A percentile compares a stretch with the other conserved stretches of the same genome.
phyloP scores from a whole-genome alignment of 2,113 vertebrate genomes.

The Oryzias melastigma region DNA sequence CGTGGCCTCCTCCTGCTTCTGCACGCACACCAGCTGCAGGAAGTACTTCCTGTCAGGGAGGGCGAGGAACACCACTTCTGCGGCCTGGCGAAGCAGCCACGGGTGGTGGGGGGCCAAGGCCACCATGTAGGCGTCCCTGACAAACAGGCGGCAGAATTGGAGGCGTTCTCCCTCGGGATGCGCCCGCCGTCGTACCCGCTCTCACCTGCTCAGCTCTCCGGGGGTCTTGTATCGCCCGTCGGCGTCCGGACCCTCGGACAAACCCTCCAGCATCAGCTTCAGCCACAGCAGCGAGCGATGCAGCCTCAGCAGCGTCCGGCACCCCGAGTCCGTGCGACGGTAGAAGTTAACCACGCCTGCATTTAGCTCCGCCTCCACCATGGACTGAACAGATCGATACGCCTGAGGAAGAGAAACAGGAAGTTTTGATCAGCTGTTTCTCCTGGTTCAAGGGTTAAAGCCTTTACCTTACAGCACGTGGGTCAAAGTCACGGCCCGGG shows the following conservation, averaged over 20 bases:
- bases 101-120: constrained; percentile 80
- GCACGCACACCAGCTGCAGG: constrained; percentile 74
- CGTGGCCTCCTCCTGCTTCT: constrained; percentile 47
- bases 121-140: constrained; percentile 76
- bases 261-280: constrained; percentile 56
- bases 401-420: constrained; percentile 19
- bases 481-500: no score
- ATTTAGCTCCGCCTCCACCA: constrained; percentile 56
- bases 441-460: not conserved
- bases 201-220: constrained; percentile 62
- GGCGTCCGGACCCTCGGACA: constrained; percentile 35
- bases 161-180: no score
- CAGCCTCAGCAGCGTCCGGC: constrained; percentile 63
- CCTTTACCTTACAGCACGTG: no score
- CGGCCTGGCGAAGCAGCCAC: constrained; percentile 80
- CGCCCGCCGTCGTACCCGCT: not conserved
- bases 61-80: constrained; percentile 77
- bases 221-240: constrained; percentile 40
- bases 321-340: constrained; percentile 42
- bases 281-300: constrained; percentile 65
- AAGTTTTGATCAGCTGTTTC: not conserved
- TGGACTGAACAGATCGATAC: constrained; percentile 46
- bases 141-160: not conserved
- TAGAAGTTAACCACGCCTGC: constrained; percentile 45
- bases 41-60: constrained; percentile 76